Evolutionary conservation across 2,113 vertebrate species (phyloP).

Genomic region (Heloderma charlesbogerti): DNA sequence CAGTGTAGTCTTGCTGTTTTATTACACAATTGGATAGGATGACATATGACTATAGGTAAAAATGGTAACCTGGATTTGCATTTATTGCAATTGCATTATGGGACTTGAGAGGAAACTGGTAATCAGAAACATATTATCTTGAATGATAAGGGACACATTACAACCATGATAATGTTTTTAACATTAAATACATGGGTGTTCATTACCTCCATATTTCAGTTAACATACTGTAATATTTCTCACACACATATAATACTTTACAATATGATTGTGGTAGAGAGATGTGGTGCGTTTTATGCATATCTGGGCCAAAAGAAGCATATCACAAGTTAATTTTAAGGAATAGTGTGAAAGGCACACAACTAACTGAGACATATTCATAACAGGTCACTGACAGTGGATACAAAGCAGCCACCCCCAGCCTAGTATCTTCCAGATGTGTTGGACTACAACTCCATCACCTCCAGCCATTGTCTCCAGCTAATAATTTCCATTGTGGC

Average conservation of each 20-base stretch:
- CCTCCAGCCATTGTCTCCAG: too few species aligned
- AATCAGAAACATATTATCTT: constrained; percentile 69
- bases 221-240: constrained; percentile 30
- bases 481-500: too few species aligned
- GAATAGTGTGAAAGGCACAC: constrained; percentile 3
- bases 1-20: constrained; percentile 61
- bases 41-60: constrained; percentile 55
- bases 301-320: neutral
- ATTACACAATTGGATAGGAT: constrained; percentile 63
- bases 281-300: constrained; percentile 35
- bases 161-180: constrained; percentile 51
- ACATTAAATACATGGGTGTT: constrained; percentile 66
- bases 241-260: constrained; percentile 47
- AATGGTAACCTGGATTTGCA: constrained; percentile 55
- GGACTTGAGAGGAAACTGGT: constrained; percentile 47
- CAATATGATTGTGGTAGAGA: constrained; percentile 22
- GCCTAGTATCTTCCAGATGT: too few species aligned
- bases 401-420: neutral
- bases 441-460: too few species aligned
- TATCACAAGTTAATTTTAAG: constrained; percentile 24
- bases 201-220: constrained; percentile 69
- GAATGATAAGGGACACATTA: constrained; percentile 61
- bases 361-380: neutral
- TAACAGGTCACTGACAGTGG: too few species aligned
- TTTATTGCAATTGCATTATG: constrained; percentile 47